These are phyloP conservation scores for Crenuchus spilurus DNA, from an alignment of 2,797 vertebrate species.

Conservation along the genomic window DNA sequence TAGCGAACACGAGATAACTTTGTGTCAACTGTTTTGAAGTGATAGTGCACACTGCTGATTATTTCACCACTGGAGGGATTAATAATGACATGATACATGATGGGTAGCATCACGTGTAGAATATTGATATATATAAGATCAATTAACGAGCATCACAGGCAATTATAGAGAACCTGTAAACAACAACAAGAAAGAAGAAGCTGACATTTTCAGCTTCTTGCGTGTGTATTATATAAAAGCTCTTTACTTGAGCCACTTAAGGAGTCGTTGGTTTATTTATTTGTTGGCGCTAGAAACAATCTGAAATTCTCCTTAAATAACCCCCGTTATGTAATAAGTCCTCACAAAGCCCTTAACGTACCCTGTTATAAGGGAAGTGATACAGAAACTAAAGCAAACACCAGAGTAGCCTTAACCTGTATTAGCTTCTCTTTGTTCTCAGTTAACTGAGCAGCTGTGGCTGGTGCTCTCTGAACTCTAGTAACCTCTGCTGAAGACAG, in stretches of 20 bases:
- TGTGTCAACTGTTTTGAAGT: constrained; percentile 33
- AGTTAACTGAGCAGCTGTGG: constrained; percentile 19
- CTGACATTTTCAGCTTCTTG: no score
- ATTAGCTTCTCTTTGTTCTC: constrained; percentile 55
- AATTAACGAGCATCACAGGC: no score
- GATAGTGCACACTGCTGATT: neutral
- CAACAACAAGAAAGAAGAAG: no score
- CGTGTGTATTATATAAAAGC: no score
- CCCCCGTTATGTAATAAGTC: neutral
- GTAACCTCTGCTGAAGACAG: constrained; percentile 53
- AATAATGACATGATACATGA: neutral
- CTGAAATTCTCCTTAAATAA: neutral
- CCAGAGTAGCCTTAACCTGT: neutral
- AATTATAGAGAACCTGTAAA: no score
- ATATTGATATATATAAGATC: no score
- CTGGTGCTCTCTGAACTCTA: constrained; percentile 55
- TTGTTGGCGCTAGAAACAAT: neutral
- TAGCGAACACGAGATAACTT: constrained; percentile 42
- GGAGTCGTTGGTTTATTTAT: neutral
- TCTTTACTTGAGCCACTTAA: neutral
- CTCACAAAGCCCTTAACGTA: neutral
- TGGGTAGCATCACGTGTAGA: neutral
- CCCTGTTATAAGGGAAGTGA: neutral
- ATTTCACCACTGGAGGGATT: neutral
- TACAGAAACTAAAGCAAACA: constrained; percentile 1